Evolutionary conservation across 2,888 invertebrate genomes (phyloP), one percentile per base, ranked within the genome.

Genomic region (Eulithis prunata): DNA sequence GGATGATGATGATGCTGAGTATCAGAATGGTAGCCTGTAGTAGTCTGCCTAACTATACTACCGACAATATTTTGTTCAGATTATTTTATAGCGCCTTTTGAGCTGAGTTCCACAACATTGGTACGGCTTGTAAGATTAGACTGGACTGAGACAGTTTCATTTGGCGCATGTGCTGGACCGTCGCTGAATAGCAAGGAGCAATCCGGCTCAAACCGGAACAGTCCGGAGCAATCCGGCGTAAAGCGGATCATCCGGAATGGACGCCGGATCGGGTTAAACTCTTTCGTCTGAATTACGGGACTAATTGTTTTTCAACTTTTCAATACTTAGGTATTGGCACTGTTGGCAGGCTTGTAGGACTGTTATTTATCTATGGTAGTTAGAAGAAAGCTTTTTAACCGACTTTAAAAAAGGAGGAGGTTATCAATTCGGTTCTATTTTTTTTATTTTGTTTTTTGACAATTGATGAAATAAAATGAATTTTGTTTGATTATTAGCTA

Each of bases 131-230:
- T 61, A 74, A 83, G 83, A 84, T 83, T 83, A 83, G 83, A 81
- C 79, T 58, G 72, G 65, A 66, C 74, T 73, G 76, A 79, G 84
- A 84, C 84, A 81, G 83, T 82, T 83, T 83, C 82, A 83, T 83
- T 84, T 79, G 80, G 80, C 75, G 72, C 75, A 81, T 83, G 79
- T 82, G 78, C 75, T 72, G 75, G 75, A 81, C 81, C 73, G 70
- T 76, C 75, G 66, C 76, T 83, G 83, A 83, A 83, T 83, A 81
- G 82, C 81, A 83, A 83, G 78, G 78, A 80, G 72, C 74, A 72
- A 75, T 74, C 77, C 73, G 54, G 38, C 2, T 5, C 38, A 54
- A 54, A 41, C 54, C 74, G 80, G 81, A 81, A 78, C 75, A 82
- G 8, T 41, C 41, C 41, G 78, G 78, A 80, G 71, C 74, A 72